Percentiles rank a stretch among this genome's conserved stretches.
These are phyloP conservation scores for Saccopteryx leptura DNA, from an alignment of 2,113 vertebrate species.

Conservation along the genomic window DNA sequence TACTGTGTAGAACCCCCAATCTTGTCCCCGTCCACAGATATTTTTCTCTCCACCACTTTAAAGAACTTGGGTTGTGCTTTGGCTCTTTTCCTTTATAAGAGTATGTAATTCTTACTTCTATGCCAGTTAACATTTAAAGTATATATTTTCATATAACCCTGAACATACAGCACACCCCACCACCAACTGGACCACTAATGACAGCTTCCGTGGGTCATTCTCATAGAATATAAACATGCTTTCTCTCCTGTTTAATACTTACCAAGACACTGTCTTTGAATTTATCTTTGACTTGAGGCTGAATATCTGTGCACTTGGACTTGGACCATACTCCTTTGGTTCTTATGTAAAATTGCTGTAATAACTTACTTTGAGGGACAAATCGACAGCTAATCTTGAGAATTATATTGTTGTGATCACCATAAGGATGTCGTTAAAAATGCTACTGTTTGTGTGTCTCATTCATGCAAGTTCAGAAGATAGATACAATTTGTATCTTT, in stretches of 20 bases:
- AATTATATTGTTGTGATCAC: background rate
- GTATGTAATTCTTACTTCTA: background rate
- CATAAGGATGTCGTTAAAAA: background rate
- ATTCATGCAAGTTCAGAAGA: background rate
- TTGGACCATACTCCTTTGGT: background rate
- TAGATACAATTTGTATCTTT: background rate
- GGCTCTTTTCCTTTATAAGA: background rate
- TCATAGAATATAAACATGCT: background rate
- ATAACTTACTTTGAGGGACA: background rate
- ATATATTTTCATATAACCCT: background rate
- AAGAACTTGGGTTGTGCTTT: background rate
- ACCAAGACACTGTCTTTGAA: background rate
- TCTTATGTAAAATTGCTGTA: background rate
- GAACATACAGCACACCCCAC: background rate
- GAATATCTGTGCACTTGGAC: background rate
- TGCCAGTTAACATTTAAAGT: background rate
- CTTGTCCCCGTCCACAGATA: background rate
- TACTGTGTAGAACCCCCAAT: background rate
- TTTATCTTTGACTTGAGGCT: background rate
- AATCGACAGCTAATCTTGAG: background rate
- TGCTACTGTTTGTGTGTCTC: background rate
- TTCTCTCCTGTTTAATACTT: background rate
- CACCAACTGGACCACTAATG: background rate
- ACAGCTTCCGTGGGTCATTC: background rate
- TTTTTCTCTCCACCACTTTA: background rate